These are phyloP conservation scores for Argentina silus DNA, from an alignment of 2,797 vertebrate species.

Conservation along the genomic window DNA sequence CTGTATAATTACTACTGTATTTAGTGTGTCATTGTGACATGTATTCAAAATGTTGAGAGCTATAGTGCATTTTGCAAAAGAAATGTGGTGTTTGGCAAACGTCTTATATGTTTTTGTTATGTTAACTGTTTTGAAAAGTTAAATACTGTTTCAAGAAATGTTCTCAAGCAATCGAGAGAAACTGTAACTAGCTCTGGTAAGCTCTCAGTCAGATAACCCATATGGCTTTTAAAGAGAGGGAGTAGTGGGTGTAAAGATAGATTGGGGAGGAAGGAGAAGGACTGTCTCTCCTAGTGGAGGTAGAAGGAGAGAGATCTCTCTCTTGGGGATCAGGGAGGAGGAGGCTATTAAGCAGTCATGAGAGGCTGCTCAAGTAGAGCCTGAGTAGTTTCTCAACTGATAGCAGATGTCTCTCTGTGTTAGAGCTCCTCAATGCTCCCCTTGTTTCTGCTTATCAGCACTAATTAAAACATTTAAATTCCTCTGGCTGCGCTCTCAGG, in stretches of 20 bases:
- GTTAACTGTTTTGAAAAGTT: too few relatives aligned
- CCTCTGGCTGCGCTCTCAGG: slow-evolving; percentile 64
- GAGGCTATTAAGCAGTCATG: slow-evolving; percentile 30
- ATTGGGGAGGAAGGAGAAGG: neutral
- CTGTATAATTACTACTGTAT: too few relatives aligned
- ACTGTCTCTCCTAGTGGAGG: too few relatives aligned
- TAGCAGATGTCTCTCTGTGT: slow-evolving; percentile 65
- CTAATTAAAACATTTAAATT: slow-evolving; percentile 85
- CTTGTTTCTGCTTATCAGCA: slow-evolving; percentile 78
- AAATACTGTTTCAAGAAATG: too few relatives aligned
- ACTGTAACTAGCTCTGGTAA: too few relatives aligned
- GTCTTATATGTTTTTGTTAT: too few relatives aligned
- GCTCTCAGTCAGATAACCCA: too few relatives aligned
- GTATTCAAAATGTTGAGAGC: too few relatives aligned
- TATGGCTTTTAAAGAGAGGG: neutral
- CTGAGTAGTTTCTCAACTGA: slow-evolving; percentile 74
- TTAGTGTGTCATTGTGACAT: too few relatives aligned
- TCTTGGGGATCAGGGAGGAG: slow-evolving; percentile 26
- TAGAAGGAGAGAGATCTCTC: slow-evolving; percentile 21
- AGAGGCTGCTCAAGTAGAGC: slow-evolving; percentile 68
- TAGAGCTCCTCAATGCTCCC: slow-evolving; percentile 67
- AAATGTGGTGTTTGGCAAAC: too few relatives aligned
- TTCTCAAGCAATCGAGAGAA: neutral
- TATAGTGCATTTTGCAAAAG: too few relatives aligned
- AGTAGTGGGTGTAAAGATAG: neutral